phyloP scores from a whole-genome alignment of 1,140 invertebrate species.

The Pollicipes pollicipes region DNA sequence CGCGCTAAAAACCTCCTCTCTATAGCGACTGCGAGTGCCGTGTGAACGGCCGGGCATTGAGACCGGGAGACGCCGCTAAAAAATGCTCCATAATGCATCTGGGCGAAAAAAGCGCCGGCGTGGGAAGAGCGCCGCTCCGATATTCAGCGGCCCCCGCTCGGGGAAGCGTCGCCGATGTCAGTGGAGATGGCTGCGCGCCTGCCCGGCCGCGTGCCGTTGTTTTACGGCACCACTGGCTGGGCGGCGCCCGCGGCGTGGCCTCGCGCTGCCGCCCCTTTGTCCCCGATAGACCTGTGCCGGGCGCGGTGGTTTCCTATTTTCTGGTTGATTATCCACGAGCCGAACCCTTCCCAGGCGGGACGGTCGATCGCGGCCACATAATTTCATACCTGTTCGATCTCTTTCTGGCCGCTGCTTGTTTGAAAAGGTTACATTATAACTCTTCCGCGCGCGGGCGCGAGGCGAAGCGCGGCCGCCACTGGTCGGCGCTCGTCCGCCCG shows the following conservation, averaged over 20 bases:
- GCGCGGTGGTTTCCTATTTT: not conserved
- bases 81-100: not conserved
- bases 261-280: not conserved
- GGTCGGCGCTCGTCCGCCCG: too few relatives aligned
- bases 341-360: not conserved
- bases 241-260: too few relatives aligned
- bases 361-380: not conserved
- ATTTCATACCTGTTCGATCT: conserved; percentile 2
- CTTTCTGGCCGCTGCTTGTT: not conserved
- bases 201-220: not conserved
- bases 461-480: not conserved
- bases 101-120: not conserved
- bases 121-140: not conserved
- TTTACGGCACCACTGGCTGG: not conserved
- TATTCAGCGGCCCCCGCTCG: not conserved
- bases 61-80: not conserved
- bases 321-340: not conserved
- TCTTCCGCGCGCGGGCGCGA: not conserved
- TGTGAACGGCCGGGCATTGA: not conserved
- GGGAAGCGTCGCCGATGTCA: not conserved
- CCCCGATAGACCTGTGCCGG: not conserved
- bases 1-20: not conserved
- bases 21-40: not conserved
- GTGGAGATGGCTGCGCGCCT: not conserved
- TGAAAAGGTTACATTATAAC: not conserved